Evolutionary conservation across 2,888 invertebrate species (phyloP).

Genomic region (Uloborus plumipes): DNA sequence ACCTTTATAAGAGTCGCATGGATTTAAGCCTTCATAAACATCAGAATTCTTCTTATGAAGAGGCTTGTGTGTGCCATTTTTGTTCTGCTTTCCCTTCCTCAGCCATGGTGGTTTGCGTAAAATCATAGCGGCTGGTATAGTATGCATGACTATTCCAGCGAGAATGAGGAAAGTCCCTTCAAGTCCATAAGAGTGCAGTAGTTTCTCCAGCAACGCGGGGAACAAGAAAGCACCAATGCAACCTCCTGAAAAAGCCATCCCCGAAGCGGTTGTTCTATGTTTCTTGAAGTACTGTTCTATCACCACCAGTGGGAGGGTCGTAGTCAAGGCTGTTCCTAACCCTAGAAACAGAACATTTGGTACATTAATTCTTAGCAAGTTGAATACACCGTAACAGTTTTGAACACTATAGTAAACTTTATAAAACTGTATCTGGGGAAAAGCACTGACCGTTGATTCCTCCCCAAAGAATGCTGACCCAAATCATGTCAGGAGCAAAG

Average conservation of each 20-base stretch:
- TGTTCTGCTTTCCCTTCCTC: neutral
- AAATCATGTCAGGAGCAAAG: conserved; percentile 34
- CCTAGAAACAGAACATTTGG: conserved; percentile 15
- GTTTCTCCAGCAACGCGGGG: conserved; percentile 52
- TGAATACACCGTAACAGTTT: too few species aligned
- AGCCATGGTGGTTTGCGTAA: conserved; percentile 33
- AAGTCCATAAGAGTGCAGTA: conserved; percentile 48
- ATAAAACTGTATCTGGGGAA: too few species aligned
- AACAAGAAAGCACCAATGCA: conserved; percentile 65
- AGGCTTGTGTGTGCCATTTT: neutral
- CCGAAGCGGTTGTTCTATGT: conserved; percentile 61
- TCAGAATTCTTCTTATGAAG: neutral
- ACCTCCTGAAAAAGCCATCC: conserved; percentile 65
- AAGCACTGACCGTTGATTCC: conserved; percentile 26
- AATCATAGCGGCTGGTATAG: conserved; percentile 32
- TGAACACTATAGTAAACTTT: too few species aligned
- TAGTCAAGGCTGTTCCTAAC: conserved; percentile 27
- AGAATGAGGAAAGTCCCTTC: conserved; percentile 61
- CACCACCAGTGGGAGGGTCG: conserved; percentile 26
- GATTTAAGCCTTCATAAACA: neutral
- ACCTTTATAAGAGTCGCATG: too few species aligned
- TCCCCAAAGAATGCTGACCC: conserved; percentile 48
- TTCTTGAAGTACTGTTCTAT: conserved; percentile 65
- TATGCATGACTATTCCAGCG: conserved; percentile 58
- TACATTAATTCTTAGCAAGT: too few species aligned